These are phyloP conservation scores for Mythimna albipuncta DNA, from an alignment of 2,888 invertebrate genomes.

Conservation along the genomic window DNA sequence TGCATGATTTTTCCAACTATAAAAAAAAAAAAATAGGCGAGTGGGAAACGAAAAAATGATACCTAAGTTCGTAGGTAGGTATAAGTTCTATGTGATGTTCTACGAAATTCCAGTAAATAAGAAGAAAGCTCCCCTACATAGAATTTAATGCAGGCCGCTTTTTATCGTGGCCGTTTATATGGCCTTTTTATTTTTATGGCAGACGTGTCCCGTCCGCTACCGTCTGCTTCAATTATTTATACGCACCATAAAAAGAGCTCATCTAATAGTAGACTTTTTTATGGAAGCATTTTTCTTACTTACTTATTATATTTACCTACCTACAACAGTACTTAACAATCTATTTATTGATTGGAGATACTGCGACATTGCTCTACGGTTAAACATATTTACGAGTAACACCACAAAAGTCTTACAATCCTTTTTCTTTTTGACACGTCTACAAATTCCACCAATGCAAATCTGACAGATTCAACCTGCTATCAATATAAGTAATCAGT, in stretches of 20 bases:
- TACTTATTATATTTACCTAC: neutral
- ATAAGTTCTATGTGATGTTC: conserved; percentile 7
- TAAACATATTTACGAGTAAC: no score
- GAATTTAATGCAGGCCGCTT: conserved; percentile 74
- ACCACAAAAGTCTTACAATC: no score
- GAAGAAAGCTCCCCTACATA: conserved; percentile 57
- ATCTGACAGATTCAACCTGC: neutral
- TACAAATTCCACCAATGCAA: no score
- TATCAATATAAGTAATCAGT: neutral
- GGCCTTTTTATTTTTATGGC: conserved; percentile 84
- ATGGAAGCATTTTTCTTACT: conserved; percentile 15
- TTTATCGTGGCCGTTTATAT: conserved; percentile 79
- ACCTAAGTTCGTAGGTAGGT: neutral
- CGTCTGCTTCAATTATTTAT: conserved; percentile 81
- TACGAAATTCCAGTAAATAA: conserved; percentile 54
- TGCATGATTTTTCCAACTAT: no score
- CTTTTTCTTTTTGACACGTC: no score
- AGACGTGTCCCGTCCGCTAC: conserved; percentile 79
- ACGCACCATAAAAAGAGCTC: conserved; percentile 70
- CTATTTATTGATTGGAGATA: no score
- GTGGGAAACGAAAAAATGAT: neutral
- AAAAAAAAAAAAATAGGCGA: no score
- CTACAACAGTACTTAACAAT: no score
- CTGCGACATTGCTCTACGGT: no score
- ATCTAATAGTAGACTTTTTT: conserved; percentile 57